phyloP scores from a whole-genome alignment of 2,888 invertebrate species.

The Achlya flavicornis region DNA sequence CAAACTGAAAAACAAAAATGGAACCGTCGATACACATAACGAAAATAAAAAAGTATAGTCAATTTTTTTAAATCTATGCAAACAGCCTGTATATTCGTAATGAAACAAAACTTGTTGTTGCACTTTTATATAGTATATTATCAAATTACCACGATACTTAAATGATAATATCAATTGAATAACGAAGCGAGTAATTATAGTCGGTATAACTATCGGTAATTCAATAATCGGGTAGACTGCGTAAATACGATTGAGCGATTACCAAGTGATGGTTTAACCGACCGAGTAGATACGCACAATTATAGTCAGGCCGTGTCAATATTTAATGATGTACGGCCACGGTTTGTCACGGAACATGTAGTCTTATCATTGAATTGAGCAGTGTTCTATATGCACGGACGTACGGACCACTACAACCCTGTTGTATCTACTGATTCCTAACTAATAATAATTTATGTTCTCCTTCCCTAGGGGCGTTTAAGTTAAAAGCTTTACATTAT shows the following conservation, averaged over 20 bases:
- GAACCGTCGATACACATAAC: too few relatives aligned
- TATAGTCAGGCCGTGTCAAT: constrained; percentile 64
- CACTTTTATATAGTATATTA: constrained; percentile 11
- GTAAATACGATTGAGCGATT: constrained; percentile 41
- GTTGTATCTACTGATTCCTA: constrained; percentile 75
- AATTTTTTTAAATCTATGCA: too few relatives aligned
- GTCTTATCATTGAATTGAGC: constrained; percentile 78
- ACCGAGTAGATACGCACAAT: constrained; percentile 30
- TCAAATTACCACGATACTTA: constrained; percentile 11
- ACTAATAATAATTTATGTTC: constrained; percentile 64
- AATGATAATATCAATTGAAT: constrained; percentile 13
- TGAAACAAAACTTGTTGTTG: background rate
- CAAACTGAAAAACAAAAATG: too few relatives aligned
- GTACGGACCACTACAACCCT: constrained; percentile 78
- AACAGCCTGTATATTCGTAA: background rate
- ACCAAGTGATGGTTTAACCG: constrained; percentile 42
- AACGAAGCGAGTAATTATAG: background rate
- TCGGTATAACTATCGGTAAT: background rate
- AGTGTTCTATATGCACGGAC: constrained; percentile 77
- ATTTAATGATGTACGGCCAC: constrained; percentile 55
- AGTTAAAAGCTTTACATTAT: constrained; percentile 75
- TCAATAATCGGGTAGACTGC: constrained; percentile 16
- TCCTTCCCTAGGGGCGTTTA: constrained; percentile 70
- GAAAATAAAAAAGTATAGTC: too few relatives aligned
- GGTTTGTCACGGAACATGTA: constrained; percentile 63